Evolutionary conservation across 2,888 invertebrate genomes (phyloP).

Genomic region (Phragmatobia fuliginosa): DNA sequence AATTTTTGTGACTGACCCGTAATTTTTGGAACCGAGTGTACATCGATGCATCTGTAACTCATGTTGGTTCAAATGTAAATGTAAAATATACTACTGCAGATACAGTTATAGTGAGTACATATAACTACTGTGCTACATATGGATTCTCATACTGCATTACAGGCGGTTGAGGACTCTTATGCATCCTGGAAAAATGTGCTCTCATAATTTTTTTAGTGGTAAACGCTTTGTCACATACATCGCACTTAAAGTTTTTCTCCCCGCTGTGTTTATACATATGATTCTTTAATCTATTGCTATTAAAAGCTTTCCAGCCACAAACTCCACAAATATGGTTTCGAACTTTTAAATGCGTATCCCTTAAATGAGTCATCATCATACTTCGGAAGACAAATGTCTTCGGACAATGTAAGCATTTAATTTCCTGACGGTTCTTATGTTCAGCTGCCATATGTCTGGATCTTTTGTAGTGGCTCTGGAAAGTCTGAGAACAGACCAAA

Average conservation of each 20-base stretch:
- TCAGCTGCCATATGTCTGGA: conserved; percentile 78
- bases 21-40: too few relatives aligned
- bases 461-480: conserved; percentile 76
- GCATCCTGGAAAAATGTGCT: conserved; percentile 78
- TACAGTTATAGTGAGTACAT: background rate
- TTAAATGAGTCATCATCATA: conserved; percentile 81
- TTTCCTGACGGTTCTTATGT: conserved; percentile 74
- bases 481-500: conserved; percentile 72
- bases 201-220: conserved; percentile 80
- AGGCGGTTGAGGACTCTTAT: conserved; percentile 59
- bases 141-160: conserved; percentile 62
- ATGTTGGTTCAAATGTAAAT: background rate
- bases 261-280: conserved; percentile 83
- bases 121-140: conserved; percentile 55
- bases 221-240: conserved; percentile 77
- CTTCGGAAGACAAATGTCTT: conserved; percentile 79
- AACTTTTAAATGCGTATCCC: conserved; percentile 78
- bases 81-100: background rate
- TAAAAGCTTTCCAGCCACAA: conserved; percentile 79
- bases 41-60: background rate
- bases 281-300: conserved; percentile 81
- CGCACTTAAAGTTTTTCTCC: conserved; percentile 81
- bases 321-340: conserved; percentile 75
- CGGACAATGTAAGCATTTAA: conserved; percentile 80
- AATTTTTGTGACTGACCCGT: too few relatives aligned